phyloP scores from a whole-genome alignment of 2,888 invertebrate genomes.

The Patella ulyssiponensis region DNA sequence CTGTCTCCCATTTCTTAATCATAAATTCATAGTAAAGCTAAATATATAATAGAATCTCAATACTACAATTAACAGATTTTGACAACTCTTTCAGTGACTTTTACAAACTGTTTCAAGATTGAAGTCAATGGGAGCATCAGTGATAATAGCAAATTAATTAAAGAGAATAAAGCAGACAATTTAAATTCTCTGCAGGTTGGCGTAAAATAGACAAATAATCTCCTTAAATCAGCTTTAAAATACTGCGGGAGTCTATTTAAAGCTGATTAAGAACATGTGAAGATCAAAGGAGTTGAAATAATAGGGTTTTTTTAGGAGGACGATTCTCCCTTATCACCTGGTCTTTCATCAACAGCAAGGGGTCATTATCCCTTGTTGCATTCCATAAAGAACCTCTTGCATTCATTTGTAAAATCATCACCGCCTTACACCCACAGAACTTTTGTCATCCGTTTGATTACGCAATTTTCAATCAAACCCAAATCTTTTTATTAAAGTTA shows the following conservation, averaged over 20 bases:
- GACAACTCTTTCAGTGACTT: background rate
- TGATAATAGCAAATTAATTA: constrained; percentile 9
- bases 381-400: background rate
- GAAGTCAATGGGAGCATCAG: background rate
- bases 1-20: too few relatives aligned
- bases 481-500: too few relatives aligned
- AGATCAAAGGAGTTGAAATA: constrained; percentile 9
- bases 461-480: too few relatives aligned
- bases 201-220: background rate
- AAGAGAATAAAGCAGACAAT: background rate
- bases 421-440: background rate
- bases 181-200: constrained; percentile 8
- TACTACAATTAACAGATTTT: too few relatives aligned
- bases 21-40: too few relatives aligned
- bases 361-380: background rate
- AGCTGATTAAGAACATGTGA: constrained; percentile 3
- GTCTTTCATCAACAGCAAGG: background rate
- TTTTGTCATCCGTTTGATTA: too few relatives aligned
- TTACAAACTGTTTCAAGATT: constrained; percentile 5
- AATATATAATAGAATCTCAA: too few relatives aligned
- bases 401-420: constrained; percentile 3
- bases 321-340: background rate
- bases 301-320: background rate
- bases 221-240: constrained; percentile 5
- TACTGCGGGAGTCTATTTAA: constrained; percentile 9